These are phyloP conservation scores for Hydrophis major DNA, from an alignment of 2,797 vertebrate genomes.

Conservation along the genomic window DNA sequence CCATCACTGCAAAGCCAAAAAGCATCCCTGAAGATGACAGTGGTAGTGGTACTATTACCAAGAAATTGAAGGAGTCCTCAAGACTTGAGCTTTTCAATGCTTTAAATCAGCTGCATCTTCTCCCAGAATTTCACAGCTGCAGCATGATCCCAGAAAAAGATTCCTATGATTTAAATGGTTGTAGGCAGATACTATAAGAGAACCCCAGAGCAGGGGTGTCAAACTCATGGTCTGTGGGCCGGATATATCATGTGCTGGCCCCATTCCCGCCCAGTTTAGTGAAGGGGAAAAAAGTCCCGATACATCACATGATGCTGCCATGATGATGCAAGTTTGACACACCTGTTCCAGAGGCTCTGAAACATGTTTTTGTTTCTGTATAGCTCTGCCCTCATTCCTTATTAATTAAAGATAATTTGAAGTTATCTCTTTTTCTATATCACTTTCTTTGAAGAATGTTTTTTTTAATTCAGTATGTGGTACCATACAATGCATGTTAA, in stretches of 20 bases:
- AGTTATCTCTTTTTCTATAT: background rate
- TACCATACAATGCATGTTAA: background rate
- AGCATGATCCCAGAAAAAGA: background rate
- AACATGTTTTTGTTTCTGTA: background rate
- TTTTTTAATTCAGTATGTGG: background rate
- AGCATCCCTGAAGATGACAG: background rate
- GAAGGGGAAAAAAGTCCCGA: too few species aligned
- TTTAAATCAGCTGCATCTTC: background rate
- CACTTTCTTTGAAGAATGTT: background rate
- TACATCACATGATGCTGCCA: accelerated
- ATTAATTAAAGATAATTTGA: background rate
- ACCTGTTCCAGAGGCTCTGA: background rate
- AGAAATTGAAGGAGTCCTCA: background rate
- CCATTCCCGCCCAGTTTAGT: too few species aligned
- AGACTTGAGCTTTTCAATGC: background rate
- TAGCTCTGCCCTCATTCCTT: background rate
- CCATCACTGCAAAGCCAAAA: background rate
- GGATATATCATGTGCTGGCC: too few species aligned
- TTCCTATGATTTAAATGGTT: background rate
- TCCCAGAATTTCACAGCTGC: background rate
- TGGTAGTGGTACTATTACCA: background rate
- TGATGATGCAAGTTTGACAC: too few species aligned
- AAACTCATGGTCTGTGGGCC: too few species aligned
- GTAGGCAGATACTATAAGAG: background rate
- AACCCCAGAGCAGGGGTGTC: background rate